Percentiles rank a stretch among this genome's conserved stretches.
phyloP scores from a whole-genome alignment of 2,113 vertebrate genomes.

The Passer domesticus region DNA sequence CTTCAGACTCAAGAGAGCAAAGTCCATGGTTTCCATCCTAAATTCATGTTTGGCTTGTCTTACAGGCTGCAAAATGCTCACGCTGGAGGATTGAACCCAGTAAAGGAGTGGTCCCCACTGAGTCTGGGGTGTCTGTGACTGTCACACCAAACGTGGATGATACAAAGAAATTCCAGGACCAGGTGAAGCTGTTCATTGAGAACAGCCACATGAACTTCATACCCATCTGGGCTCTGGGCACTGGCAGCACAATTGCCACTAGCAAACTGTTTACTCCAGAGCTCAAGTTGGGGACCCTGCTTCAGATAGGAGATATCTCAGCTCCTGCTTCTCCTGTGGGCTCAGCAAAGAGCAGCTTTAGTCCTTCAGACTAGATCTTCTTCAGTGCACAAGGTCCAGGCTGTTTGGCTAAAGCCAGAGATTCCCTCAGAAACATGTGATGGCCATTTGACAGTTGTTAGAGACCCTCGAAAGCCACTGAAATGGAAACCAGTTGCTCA shows the following conservation, averaged over 20 bases:
- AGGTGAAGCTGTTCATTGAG: slow-evolving; percentile 73
- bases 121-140: slow-evolving; percentile 67
- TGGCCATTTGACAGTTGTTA: neutral
- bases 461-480: neutral
- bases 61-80: slow-evolving; percentile 70
- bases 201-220: slow-evolving; percentile 71
- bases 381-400: too few relatives aligned
- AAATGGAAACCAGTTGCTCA: neutral
- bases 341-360: neutral
- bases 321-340: accelerated
- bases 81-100: slow-evolving; percentile 80
- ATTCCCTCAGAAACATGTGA: neutral
- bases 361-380: neutral
- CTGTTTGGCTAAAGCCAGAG: neutral
- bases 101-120: slow-evolving; percentile 74
- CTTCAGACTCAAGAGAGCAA: too few relatives aligned
- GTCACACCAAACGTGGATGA: slow-evolving; percentile 83
- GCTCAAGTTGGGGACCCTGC: slow-evolving; percentile 76
- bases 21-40: neutral
- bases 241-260: slow-evolving; percentile 80
- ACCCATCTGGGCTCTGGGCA: slow-evolving; percentile 74
- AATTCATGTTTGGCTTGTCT: neutral
- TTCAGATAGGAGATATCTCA: slow-evolving; percentile 75
- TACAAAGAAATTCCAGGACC: slow-evolving; percentile 72
- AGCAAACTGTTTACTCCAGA: slow-evolving; percentile 77